A percentile compares a stretch with the other conserved stretches of the same genome.
Conservation (phyloP, 2,797 vertebrate species). For the Sebastes iracundus region DNA sequence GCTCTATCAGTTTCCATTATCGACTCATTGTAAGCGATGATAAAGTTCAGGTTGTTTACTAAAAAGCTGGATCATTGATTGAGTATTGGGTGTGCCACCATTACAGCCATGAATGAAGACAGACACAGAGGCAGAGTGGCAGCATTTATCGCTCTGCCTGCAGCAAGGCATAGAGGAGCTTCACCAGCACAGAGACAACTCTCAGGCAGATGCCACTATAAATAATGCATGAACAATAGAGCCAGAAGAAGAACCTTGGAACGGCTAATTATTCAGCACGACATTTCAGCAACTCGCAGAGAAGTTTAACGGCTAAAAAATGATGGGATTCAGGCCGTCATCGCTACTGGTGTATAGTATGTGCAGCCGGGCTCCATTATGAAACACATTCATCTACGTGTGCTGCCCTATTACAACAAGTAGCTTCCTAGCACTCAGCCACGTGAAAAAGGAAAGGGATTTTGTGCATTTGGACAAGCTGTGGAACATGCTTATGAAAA, state of each 20-base stretch:
- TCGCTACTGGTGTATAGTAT: constrained; percentile 8
- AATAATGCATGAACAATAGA: constrained; percentile 81
- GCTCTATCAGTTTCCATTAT: neutral
- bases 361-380: constrained; percentile 30
- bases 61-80: constrained; percentile 27
- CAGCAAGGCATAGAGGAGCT: constrained; percentile 57
- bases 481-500: constrained; percentile 24
- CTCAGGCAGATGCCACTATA: constrained; percentile 80
- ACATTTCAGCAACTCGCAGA: constrained; percentile 71
- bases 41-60: constrained; percentile 19
- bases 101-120: constrained; percentile 40
- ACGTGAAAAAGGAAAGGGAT: neutral
- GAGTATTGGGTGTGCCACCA: constrained; percentile 26
- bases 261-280: constrained; percentile 79
- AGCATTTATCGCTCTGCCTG: constrained; percentile 53
- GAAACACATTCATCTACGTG: constrained; percentile 42
- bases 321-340: constrained; percentile 41
- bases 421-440: neutral
- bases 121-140: constrained; percentile 41
- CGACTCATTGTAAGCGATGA: neutral
- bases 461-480: constrained; percentile 22
- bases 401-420: constrained; percentile 27
- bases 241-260: constrained; percentile 75
- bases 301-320: constrained; percentile 59
- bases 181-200: constrained; percentile 63